Evolutionary conservation across 2,888 invertebrate species (phyloP), one percentile per base, ranked within the genome.

Genomic region (Operophtera brumata): DNA sequence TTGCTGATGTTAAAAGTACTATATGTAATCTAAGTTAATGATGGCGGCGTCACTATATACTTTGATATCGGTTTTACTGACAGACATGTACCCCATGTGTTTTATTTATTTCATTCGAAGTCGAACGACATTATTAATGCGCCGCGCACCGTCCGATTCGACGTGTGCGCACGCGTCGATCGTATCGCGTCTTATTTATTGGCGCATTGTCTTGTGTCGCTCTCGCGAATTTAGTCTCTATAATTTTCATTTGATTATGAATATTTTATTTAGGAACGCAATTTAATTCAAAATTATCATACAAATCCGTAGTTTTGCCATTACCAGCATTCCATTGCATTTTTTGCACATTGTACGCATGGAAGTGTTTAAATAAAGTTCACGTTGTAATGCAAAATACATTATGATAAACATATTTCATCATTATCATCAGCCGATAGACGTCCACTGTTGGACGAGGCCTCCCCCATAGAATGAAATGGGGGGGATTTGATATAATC

Each of bases 111-210:
- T 57, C 44, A 57, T 50, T 61, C 47, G 51, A 61, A 57, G 57
- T 61, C 55, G 40, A 59, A 57, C 60, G 52, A 54, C 53, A 61
- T 64, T 64, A 60, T 64, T 54, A 61, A 64, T 64, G 61, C 61
- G 51, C 11, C 49, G 57, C 59, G 56, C 57, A 47, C 42, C 30
- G 56, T 54, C 48, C 54, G 61, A 63, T 62, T 60, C 64, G 69
- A 65, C 66, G 55, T 65, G 69, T 68, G 75, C 67, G 69, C 72
- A 70, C 72, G 74, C 71, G 71, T 64, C 70, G 78, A 78, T 79
- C 68, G 62, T 75, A 78, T 79, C 69, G 62, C 69, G 67, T 66
- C 73, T 65, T 73, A 80, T 80, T 79, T 79, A 79, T 73, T 63
- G 70, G 59, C 66, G 72, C 69, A 80, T 79, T 80, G 78, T 80